These are phyloP conservation scores for Germaria angustata DNA, from an alignment of 2,888 invertebrate genomes.

Conservation along the genomic window DNA sequence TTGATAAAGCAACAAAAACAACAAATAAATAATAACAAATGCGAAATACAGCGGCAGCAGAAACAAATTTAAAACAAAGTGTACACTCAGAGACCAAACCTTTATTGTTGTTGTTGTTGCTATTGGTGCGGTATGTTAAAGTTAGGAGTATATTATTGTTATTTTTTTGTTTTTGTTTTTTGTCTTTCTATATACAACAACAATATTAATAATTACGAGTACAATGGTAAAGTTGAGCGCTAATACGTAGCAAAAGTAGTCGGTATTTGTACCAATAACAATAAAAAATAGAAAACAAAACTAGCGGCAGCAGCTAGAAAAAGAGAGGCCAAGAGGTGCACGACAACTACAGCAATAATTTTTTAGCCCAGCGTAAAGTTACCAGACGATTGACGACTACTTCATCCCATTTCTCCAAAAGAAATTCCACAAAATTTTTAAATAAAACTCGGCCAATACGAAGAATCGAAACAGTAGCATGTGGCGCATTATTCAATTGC, in stretches of 20 bases:
- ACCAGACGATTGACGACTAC: constrained; percentile 11
- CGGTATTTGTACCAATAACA: constrained; percentile 34
- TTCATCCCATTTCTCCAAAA: neutral
- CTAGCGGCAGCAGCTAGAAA: neutral
- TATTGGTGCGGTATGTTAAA: constrained; percentile 1
- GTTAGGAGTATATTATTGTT: constrained; percentile 3
- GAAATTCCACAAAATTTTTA: no score
- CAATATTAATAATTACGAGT: constrained; percentile 13
- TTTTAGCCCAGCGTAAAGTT: constrained; percentile 9
- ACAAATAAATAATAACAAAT: constrained; percentile 36
- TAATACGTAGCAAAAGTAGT: constrained; percentile 34
- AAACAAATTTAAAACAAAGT: constrained; percentile 30
- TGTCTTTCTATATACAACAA: constrained; percentile 13
- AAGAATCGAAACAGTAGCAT: no score
- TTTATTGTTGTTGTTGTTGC: neutral
- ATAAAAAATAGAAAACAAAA: neutral
- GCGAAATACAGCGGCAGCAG: constrained; percentile 4
- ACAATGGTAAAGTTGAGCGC: constrained; percentile 14
- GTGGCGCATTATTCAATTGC: no score
- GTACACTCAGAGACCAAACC: constrained; percentile 43
- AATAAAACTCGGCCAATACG: no score
- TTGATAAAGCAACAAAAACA: constrained; percentile 10
- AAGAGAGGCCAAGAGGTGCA: constrained; percentile 44
- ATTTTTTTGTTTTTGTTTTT: neutral
- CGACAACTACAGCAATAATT: constrained; percentile 19